Evolutionary conservation across 2,888 invertebrate genomes (phyloP), one percentile per base, ranked within the genome.

Genomic region (Cepaea hortensis): DNA sequence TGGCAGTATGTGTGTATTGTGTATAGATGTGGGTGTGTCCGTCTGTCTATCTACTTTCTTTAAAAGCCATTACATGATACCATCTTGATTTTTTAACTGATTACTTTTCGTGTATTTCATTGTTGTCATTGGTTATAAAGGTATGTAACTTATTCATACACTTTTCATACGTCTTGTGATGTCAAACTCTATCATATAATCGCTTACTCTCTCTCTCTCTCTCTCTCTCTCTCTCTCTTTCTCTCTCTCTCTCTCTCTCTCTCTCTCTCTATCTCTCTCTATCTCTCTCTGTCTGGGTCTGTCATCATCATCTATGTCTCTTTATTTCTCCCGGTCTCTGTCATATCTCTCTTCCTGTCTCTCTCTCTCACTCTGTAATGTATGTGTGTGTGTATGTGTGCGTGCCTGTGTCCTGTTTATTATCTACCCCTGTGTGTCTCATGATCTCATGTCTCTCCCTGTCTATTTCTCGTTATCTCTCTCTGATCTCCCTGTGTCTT

Each of bases 401-500:
- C 5, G 68, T 68, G 68, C n/a, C n/a, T 20, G n/a, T 68, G 1
- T 68, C 5, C 13, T n/a, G 18, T 3, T n/a, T 3, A 20, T 6
- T 68, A 68, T 68, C 68, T 68, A 3, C 13, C 1, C n/a, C 2
- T n/a, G 5, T 68, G 11, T 20, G 0, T 18, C 4, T 20, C 68
- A 68, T 5, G 2, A 15, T 61, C 18, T 50, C 55, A 1, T 50
- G 9, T 55, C 55, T 79, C 55, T 55, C 18, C 48, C 48, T 50
- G 15, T 75, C 46, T 35, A 15, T 75, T 35, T 75, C 46, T 75
- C 72, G 20, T 50, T 48, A 15, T 70, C 48, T 70, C 35, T 65
- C 20, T 55, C 68, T 68, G 50, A 76, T 23, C 73, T 82, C 68
- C 46, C 81, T 50, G 50, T 72, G 72, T 81, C 72, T 73, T n/a